Percentiles rank a stretch among this genome's conserved stretches.
Conservation (phyloP, 2,888 invertebrate genomes). For the Athalia circularis region DNA sequence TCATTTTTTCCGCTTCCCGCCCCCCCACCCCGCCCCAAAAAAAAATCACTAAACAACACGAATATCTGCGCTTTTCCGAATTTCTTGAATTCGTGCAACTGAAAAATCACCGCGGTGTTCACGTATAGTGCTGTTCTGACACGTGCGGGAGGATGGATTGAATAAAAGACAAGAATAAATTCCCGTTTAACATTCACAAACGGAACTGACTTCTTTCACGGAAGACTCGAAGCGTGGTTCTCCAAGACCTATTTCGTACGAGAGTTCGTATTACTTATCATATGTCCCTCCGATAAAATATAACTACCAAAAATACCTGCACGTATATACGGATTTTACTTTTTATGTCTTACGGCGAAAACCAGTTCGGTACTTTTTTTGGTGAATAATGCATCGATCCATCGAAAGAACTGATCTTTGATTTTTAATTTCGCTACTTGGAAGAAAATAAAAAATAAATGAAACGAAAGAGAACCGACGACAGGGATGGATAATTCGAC, state of each 20-base stretch:
- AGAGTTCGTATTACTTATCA: no score
- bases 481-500: no score
- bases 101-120: neutral
- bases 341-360: no score
- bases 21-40: neutral
- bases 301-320: no score
- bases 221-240: conserved; percentile 29
- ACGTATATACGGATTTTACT: no score
- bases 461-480: no score
- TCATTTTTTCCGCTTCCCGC: neutral
- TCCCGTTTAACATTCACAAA: conserved; percentile 18
- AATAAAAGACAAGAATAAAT: conserved; percentile 12
- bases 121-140: neutral
- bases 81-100: neutral
- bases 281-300: no score
- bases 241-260: conserved; percentile 28
- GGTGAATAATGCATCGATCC: no score
- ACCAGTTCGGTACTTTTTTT: no score
- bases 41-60: conserved; percentile 22
- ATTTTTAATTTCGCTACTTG: no score
- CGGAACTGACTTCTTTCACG: conserved; percentile 36
- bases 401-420: no score
- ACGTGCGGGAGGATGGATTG: conserved; percentile 24
- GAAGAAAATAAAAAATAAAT: no score
- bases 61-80: neutral